These are phyloP conservation scores for Genyomyrus donnyi DNA, from an alignment of 2,113 vertebrate species.

Conservation along the genomic window DNA sequence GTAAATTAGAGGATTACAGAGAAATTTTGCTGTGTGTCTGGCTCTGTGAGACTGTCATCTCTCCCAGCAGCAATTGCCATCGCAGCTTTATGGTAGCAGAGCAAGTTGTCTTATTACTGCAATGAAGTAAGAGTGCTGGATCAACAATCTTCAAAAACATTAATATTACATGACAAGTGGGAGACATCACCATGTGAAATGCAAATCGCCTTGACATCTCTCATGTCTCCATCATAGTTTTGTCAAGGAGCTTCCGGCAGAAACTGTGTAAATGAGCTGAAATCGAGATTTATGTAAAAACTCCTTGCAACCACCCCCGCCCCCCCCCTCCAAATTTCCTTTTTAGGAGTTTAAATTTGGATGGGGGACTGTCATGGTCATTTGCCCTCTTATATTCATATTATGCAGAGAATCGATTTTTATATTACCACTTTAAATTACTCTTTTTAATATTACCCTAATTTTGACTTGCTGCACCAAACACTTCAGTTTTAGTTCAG, in stretches of 20 bases:
- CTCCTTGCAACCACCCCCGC: conserved; percentile 41
- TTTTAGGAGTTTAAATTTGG: conserved; percentile 23
- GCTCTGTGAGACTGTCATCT: conserved; percentile 30
- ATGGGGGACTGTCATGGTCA: not conserved
- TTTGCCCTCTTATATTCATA: not conserved
- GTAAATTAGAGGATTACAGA: conserved; percentile 43
- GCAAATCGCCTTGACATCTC: conserved; percentile 53
- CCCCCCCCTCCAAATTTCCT: conserved; percentile 36
- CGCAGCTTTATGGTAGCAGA: conserved; percentile 26
- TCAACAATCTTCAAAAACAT: conserved; percentile 45
- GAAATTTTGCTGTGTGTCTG: conserved; percentile 32
- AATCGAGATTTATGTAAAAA: conserved; percentile 43
- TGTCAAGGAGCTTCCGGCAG: conserved; percentile 57
- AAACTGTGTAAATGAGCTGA: conserved; percentile 51
- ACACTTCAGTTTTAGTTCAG: not conserved
- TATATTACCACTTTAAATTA: not conserved
- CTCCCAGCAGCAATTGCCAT: conserved; percentile 30
- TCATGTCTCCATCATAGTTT: conserved; percentile 61
- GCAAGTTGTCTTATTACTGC: conserved; percentile 48
- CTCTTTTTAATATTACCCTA: not conserved
- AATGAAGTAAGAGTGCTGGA: conserved; percentile 42
- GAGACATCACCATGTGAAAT: conserved; percentile 62
- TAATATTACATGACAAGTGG: conserved; percentile 61
- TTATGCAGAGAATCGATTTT: not conserved
- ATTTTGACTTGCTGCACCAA: not conserved